phyloP scores from a whole-genome alignment of 2,113 vertebrate species.

The Crotophaga sulcirostris region DNA sequence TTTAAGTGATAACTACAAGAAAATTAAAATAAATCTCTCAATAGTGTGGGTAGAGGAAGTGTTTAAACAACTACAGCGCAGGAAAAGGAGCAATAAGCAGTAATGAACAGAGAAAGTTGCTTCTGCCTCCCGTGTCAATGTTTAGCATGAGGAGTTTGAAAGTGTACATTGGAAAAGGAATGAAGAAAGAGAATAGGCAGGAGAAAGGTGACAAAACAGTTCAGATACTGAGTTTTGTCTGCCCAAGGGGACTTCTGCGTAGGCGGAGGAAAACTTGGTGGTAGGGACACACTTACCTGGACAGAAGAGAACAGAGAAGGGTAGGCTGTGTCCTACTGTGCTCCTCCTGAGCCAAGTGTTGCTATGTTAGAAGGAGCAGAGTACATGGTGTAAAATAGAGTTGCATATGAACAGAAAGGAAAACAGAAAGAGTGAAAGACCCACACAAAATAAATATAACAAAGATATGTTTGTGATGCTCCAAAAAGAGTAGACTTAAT shows the following conservation, averaged over 20 bases:
- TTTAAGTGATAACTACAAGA: not conserved
- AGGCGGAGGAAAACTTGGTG: not conserved
- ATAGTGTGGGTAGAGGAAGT: not conserved
- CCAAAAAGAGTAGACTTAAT: not conserved
- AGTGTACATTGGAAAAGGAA: not conserved
- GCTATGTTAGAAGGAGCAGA: not conserved
- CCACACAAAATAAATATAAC: not conserved
- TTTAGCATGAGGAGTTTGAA: not conserved
- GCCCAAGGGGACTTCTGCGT: not conserved
- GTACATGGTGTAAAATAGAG: accelerated
- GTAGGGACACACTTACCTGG: no score
- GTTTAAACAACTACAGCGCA: not conserved
- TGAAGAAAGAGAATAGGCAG: not conserved
- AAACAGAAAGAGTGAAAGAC: not conserved
- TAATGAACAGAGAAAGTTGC: not conserved
- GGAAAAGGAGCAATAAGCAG: not conserved
- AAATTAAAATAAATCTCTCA: not conserved
- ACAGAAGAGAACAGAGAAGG: not conserved
- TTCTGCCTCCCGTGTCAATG: not conserved
- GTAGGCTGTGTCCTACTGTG: not conserved
- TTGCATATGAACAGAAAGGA: not conserved
- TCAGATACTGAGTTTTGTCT: not conserved
- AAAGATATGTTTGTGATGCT: not conserved
- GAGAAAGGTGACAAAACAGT: not conserved
- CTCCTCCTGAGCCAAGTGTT: not conserved